Evolutionary conservation across 1,140 invertebrate species (phyloP), one percentile per base, ranked within the genome.

Genomic region (Metaphire vulgaris): DNA sequence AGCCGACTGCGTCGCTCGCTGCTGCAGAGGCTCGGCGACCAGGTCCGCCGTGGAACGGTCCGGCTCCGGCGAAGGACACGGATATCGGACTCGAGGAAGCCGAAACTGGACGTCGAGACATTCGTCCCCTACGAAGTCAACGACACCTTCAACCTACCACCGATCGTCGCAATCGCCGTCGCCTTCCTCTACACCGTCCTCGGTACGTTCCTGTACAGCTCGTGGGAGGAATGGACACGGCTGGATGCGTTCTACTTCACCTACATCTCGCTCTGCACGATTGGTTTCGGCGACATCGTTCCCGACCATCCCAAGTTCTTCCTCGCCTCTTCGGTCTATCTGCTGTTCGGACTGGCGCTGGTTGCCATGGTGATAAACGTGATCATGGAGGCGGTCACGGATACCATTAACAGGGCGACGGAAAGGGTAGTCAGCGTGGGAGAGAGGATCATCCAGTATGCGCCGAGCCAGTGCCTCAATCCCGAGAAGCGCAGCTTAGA

Each of bases 231-330:
- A 69, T 98, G 96, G 96, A 91, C 89, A 34, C 89, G 94, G 26
- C 86, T 98, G 21, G 95, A 97, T 81, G 93, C 93, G 31, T 92
- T 93, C 76, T 98, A 95, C 85, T 98, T 97, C 83, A 95, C 95
- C 81, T 97, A 96, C 87, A 94, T 95, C 32, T 94, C 89, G 1
- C 82, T 90, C 65, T 85, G 82, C 72, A 87, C 87, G 1, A 87
- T 87, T 33, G 86, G 89, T 89, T 95, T 97, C 80, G 95, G 95
- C 65, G 95, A 97, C 86, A 89, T 92, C 78, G 92, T 96, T 1
- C 94, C 94, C 2, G 87, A 90, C 86, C 91, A 96, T 87, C 93
- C 94, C 15, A 90, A 94, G 83, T 95, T 91, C 80, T 78, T 83
- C 28, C 69, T 96, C 89, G 89, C 91, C 72, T 94, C 94, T 16